Evolutionary conservation across 2,113 vertebrate genomes (phyloP).

Genomic region (Rana temporaria): DNA sequence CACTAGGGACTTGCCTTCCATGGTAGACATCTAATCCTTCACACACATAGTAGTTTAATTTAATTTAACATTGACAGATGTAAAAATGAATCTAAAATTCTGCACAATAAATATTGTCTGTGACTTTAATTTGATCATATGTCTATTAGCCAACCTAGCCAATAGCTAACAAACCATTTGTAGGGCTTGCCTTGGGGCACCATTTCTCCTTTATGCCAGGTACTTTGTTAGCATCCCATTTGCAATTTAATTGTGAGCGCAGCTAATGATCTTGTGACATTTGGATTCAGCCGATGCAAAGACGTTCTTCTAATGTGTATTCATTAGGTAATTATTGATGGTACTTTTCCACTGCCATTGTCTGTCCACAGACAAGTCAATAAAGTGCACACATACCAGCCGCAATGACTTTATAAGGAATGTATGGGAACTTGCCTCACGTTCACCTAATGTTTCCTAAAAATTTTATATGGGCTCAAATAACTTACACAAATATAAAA

Average conservation of each 20-base stretch:
- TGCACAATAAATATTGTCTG: background rate
- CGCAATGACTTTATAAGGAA: slow-evolving; percentile 16
- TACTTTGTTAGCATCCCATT: slow-evolving; percentile 35
- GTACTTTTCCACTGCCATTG: slow-evolving; percentile 27
- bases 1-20: too few species aligned
- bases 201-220: slow-evolving; percentile 28
- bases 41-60: background rate
- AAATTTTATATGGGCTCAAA: background rate
- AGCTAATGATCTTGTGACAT: slow-evolving; percentile 48
- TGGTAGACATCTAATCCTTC: too few species aligned
- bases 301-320: slow-evolving; percentile 29
- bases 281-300: slow-evolving; percentile 41
- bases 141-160: background rate
- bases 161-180: slow-evolving; percentile 3
- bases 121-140: background rate
- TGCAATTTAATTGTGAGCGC: slow-evolving; percentile 49
- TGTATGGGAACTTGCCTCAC: slow-evolving; percentile 10
- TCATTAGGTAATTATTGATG: slow-evolving; percentile 55
- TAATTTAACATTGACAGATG: background rate
- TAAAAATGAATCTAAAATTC: background rate
- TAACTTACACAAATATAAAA: background rate
- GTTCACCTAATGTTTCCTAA: background rate
- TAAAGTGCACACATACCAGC: slow-evolving; percentile 13
- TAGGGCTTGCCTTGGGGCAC: slow-evolving; percentile 35
- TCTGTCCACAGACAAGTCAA: slow-evolving; percentile 42